Evolutionary conservation across 1,140 invertebrate species (phyloP).

Genomic region (Phenacoccus solenopsis): DNA sequence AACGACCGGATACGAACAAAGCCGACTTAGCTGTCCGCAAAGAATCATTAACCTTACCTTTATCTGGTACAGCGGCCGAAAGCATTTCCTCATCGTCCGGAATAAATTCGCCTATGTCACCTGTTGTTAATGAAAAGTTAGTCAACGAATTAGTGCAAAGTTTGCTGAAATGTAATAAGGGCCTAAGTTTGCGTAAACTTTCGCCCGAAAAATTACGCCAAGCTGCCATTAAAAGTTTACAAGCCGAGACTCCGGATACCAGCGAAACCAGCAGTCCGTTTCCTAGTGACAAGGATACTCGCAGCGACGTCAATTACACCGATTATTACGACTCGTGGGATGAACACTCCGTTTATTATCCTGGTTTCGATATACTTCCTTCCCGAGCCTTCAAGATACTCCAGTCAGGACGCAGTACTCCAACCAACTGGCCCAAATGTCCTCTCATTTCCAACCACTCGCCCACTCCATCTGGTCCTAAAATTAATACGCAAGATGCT

Average conservation of each 20-base stretch:
- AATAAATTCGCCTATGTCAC: constrained; percentile 39
- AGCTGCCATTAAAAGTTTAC: constrained; percentile 40
- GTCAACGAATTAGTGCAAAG: constrained; percentile 44
- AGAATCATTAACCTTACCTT: constrained; percentile 33
- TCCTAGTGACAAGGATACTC: constrained; percentile 15
- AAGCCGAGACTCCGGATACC: constrained; percentile 37
- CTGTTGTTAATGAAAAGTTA: constrained; percentile 39
- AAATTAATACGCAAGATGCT: not conserved
- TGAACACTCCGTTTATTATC: constrained; percentile 24
- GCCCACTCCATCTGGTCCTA: not conserved
- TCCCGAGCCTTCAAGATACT: constrained; percentile 39
- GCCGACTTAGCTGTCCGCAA: constrained; percentile 27
- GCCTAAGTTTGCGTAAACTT: constrained; percentile 38
- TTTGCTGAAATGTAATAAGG: constrained; percentile 39
- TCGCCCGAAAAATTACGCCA: constrained; percentile 42
- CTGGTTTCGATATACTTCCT: constrained; percentile 36
- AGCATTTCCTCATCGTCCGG: constrained; percentile 26
- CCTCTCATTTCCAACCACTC: constrained; percentile 23
- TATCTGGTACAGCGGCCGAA: constrained; percentile 23
- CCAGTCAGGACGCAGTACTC: constrained; percentile 27
- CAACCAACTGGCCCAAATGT: constrained; percentile 27
- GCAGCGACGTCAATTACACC: constrained; percentile 29
- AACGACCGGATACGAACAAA: constrained; percentile 31
- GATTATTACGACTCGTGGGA: constrained; percentile 46
- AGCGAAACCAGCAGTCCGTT: constrained; percentile 28